phyloP scores from a whole-genome alignment of 2,113 vertebrate genomes.

The Nibea albiflora region DNA sequence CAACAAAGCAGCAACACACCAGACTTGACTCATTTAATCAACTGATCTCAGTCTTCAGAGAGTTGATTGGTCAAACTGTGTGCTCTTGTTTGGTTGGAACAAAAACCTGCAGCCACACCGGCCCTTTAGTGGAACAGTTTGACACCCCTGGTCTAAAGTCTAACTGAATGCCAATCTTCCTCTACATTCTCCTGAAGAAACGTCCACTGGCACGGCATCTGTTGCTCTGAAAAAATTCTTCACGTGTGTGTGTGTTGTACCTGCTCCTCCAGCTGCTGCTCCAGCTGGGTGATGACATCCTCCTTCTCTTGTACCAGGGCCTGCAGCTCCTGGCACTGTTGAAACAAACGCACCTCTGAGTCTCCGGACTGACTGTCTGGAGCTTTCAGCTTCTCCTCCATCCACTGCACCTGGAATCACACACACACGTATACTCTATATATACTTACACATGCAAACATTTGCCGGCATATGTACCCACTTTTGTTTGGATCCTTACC shows the following conservation, averaged over 20 bases:
- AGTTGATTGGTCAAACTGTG: too few relatives aligned
- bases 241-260: conserved; percentile 69
- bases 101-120: too few relatives aligned
- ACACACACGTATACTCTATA: conserved; percentile 3
- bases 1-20: too few relatives aligned
- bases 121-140: too few relatives aligned
- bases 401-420: conserved; percentile 90
- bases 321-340: conserved; percentile 93
- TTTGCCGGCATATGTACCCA: background rate
- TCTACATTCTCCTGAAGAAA: background rate
- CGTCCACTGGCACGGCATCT: background rate
- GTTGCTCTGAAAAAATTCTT: conserved; percentile 2
- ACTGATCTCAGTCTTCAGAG: too few relatives aligned
- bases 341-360: conserved; percentile 90
- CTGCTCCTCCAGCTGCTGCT: conserved; percentile 96
- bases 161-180: background rate
- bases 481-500: conserved; percentile 75
- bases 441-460: background rate
- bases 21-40: too few relatives aligned
- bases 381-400: conserved; percentile 96
- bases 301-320: conserved; percentile 91
- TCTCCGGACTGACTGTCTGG: conserved; percentile 90
- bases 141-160: too few relatives aligned
- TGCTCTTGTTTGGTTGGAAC: too few relatives aligned
- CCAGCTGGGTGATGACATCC: conserved; percentile 88